These are phyloP conservation scores for Plutomurus gul DNA, from an alignment of 1,140 invertebrate genomes.

Conservation along the genomic window DNA sequence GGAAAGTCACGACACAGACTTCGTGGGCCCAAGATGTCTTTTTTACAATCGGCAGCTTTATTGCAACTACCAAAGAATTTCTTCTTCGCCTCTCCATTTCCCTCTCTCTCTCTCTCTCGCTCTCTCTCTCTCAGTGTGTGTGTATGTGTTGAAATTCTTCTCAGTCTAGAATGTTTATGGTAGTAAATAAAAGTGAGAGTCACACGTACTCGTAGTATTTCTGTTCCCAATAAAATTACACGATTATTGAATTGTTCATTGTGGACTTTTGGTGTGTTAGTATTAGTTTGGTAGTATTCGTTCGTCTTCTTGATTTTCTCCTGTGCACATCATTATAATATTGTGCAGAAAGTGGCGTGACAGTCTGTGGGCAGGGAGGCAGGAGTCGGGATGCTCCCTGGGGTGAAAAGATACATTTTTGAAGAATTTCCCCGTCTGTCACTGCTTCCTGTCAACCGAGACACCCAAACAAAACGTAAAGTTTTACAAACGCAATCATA, in stretches of 20 bases:
- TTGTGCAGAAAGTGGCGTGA: slow-evolving; percentile 34
- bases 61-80: no score
- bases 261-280: background rate
- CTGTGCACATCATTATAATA: slow-evolving; percentile 35
- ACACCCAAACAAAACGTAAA: background rate
- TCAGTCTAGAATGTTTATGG: background rate
- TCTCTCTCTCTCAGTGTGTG: background rate
- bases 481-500: background rate
- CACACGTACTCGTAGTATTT: no score
- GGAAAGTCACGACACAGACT: no score
- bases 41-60: no score
- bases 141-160: background rate
- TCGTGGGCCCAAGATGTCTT: no score
- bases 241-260: no score
- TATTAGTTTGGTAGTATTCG: background rate
- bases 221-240: no score
- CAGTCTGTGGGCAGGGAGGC: slow-evolving; percentile 39
- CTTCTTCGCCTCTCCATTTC: background rate
- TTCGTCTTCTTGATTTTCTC: background rate
- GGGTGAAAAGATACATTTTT: slow-evolving; percentile 37
- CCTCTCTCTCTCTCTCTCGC: background rate
- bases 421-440: background rate
- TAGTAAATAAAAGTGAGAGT: no score
- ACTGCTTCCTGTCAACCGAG: background rate
- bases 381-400: slow-evolving; percentile 5